Conservation (phyloP, 2,888 invertebrate genomes). For the Nomada ruficornis region DNA sequence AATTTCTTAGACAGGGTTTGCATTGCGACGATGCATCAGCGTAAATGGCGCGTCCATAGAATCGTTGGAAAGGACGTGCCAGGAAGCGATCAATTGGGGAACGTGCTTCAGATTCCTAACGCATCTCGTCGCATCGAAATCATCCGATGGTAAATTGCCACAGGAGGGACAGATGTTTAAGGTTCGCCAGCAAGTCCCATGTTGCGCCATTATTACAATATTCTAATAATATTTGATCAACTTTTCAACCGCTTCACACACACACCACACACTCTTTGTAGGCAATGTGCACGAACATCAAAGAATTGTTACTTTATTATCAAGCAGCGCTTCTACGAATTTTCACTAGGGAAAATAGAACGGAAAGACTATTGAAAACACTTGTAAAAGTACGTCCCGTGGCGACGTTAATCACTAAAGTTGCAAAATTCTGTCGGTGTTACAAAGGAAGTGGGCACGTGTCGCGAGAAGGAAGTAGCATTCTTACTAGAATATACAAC, state of each 20-base stretch:
- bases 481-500: conserved; percentile 88
- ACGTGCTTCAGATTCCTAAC: conserved; percentile 79
- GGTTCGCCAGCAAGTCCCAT: conserved; percentile 51
- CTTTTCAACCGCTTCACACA: too few relatives aligned
- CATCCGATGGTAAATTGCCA: conserved; percentile 71
- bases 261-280: conserved; percentile 33
- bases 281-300: conserved; percentile 80
- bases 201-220: too few relatives aligned
- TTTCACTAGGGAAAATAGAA: conserved; percentile 59
- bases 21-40: conserved; percentile 71
- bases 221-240: too few relatives aligned
- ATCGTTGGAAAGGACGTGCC: conserved; percentile 72
- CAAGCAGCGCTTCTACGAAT: conserved; percentile 77
- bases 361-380: conserved; percentile 70
- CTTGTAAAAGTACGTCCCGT: conserved; percentile 75
- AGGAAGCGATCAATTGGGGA: conserved; percentile 78
- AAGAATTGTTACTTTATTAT: conserved; percentile 80
- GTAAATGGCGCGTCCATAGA: conserved; percentile 73
- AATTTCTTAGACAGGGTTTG: conserved; percentile 73
- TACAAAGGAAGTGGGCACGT: conserved; percentile 67
- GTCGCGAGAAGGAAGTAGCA: conserved; percentile 85
- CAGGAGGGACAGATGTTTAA: conserved; percentile 80
- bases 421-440: conserved; percentile 78
- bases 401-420: conserved; percentile 75
- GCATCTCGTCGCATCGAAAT: conserved; percentile 69